Evolutionary conservation across 2,797 vertebrate genomes (phyloP).

Genomic region (Naso thynnoides): DNA sequence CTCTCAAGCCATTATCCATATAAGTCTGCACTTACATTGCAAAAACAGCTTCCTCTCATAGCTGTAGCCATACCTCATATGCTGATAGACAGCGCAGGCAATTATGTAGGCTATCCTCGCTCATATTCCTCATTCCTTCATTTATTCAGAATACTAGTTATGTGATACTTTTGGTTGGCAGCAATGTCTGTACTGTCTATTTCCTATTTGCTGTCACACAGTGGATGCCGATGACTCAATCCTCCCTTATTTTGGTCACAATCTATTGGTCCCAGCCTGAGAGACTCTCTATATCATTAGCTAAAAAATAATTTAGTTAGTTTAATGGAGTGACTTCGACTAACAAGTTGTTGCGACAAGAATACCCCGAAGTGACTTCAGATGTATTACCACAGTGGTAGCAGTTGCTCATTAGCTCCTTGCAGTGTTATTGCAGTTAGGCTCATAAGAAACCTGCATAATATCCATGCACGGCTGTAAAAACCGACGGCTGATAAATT

Average conservation of each 20-base stretch:
- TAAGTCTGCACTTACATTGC: constrained; percentile 61
- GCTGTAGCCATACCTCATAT: constrained; percentile 65
- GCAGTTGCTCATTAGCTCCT: constrained; percentile 81
- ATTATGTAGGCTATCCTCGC: constrained; percentile 66
- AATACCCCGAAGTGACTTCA: constrained; percentile 81
- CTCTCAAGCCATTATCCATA: constrained; percentile 68
- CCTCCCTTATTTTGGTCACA: constrained; percentile 65
- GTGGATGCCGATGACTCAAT: constrained; percentile 45
- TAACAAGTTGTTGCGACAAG: constrained; percentile 84
- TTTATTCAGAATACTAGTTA: constrained; percentile 42
- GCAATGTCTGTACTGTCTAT: constrained; percentile 20
- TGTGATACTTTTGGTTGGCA: constrained; percentile 33
- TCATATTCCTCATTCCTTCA: constrained; percentile 45
- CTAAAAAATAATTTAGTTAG: constrained; percentile 79
- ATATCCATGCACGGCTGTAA: constrained; percentile 78
- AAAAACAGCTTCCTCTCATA: constrained; percentile 60
- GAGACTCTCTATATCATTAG: constrained; percentile 74
- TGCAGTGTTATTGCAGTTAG: constrained; percentile 79
- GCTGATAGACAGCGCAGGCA: constrained; percentile 65
- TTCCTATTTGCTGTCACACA: constrained; percentile 46
- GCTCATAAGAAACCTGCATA: constrained; percentile 81
- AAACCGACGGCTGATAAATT: constrained; percentile 82
- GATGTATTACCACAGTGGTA: constrained; percentile 74
- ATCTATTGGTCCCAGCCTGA: constrained; percentile 72
- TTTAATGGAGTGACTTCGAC: constrained; percentile 84